Evolutionary conservation across 2,888 invertebrate species (phyloP).

Genomic region (Cinara cedri): DNA sequence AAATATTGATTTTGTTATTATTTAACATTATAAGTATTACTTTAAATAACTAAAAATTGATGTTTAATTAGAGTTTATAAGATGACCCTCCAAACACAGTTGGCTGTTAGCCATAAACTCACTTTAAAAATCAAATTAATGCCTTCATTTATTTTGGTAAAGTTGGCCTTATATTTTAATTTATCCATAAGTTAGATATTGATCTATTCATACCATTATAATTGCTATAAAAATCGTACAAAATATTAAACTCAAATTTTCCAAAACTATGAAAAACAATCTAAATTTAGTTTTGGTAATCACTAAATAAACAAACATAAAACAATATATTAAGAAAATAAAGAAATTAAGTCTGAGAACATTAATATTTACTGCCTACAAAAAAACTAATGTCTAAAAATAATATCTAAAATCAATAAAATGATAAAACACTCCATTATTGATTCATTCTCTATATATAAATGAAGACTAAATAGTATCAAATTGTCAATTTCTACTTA

Average conservation of each 20-base stretch:
- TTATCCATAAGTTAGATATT: background rate
- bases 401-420: slow-evolving; percentile 28
- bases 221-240: too few relatives aligned
- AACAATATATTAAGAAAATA: slow-evolving; percentile 11
- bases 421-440: slow-evolving; percentile 15
- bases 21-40: background rate
- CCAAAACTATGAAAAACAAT: background rate
- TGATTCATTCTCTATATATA: background rate
- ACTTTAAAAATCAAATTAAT: too few relatives aligned
- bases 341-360: background rate
- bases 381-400: slow-evolving; percentile 13
- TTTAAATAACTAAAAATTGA: background rate
- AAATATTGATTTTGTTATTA: too few relatives aligned
- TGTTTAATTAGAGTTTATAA: too few relatives aligned
- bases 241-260: slow-evolving; percentile 19
- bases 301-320: slow-evolving; percentile 17
- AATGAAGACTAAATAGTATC: slow-evolving; percentile 23
- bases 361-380: background rate
- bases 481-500: slow-evolving; percentile 29
- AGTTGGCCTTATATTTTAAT: too few relatives aligned
- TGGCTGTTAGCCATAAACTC: too few relatives aligned
- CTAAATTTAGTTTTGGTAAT: slow-evolving; percentile 26
- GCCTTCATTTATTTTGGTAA: too few relatives aligned
- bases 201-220: background rate
- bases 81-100: too few relatives aligned